phyloP scores from a whole-genome alignment of 2,888 invertebrate species.

The Fragum sueziense region DNA sequence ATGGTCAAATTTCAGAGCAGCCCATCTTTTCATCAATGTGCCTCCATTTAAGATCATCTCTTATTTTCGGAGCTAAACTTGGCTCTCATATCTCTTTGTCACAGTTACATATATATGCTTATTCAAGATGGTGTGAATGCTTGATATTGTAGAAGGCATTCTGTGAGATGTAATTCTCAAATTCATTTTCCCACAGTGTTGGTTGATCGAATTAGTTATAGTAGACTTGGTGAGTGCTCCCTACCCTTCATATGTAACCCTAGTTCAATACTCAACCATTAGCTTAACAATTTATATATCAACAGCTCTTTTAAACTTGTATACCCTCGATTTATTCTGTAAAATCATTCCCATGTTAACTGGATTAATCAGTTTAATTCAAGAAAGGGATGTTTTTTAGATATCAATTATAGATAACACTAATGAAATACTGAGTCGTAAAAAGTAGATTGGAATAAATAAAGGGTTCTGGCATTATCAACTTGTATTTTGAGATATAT shows the following conservation, averaged over 20 bases:
- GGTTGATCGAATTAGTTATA: background rate
- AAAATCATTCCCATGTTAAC: background rate
- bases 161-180: too few species aligned
- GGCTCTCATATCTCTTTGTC: too few species aligned
- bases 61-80: too few species aligned
- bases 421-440: background rate
- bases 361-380: background rate
- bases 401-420: background rate
- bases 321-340: background rate
- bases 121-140: too few species aligned
- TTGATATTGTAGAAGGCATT: too few species aligned
- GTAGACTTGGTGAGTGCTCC: constrained; percentile 12
- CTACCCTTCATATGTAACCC: background rate
- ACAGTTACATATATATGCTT: too few species aligned
- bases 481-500: too few species aligned
- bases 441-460: too few species aligned
- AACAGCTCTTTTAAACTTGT: background rate
- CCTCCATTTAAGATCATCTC: too few species aligned
- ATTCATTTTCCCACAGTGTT: constrained; percentile 11
- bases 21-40: too few species aligned
- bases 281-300: background rate
- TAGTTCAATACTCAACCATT: background rate
- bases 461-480: too few species aligned
- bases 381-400: background rate
- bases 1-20: too few species aligned